Base-by-base conservation (phyloP, 2,888 invertebrate species). In the Machimus rusticus region DNA sequence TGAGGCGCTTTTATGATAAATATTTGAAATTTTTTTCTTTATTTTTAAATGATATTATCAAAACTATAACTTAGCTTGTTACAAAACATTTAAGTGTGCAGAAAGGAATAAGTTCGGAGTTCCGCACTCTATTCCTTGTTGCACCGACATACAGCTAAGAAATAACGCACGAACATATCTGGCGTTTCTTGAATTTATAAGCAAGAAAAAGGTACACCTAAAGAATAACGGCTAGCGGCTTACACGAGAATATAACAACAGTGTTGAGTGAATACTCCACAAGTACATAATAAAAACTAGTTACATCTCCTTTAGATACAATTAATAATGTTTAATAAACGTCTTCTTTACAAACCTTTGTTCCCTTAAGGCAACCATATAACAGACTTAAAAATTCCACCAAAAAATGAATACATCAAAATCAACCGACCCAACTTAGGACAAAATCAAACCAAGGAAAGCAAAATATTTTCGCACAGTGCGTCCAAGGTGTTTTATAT, bases 201-300 rank as follows among this genome's bases (percentile, higher is more conserved):
- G 66, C 66, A 66, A 66, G 66, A 66, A 51, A 79, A 66, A 23
- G 28, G 23, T 19, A 34, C 34, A 34, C 34, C 8, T 57, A 57
- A 57, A 57, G 57, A 23, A 57, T 57, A 66, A 66, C 66, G 66
- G 16, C 51, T 79, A 28, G 51, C 31, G 55, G 28, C 51, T 43
- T 79, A 79, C 51, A 79, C 55, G 82, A 57, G 57, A 82, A 57
- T 82, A 66, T 66, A 66, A 66, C 66, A 82, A 66, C 82, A 66
- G 51, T 66, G 31, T 57, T 82, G 37, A 82, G 28, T 82, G 34
- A 19, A 57, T 57, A 82, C 51, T 34, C 57, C 82, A 66, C 57
- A 82, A 82, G 34, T 82, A 82, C 82, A 82, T 82, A 82, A 82
- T 82, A 82, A 82, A 82, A 82, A 66, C 82, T 82, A 82, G 82